phyloP scores from a whole-genome alignment of 2,797 vertebrate species.

The Aselliscus stoliczkanus region DNA sequence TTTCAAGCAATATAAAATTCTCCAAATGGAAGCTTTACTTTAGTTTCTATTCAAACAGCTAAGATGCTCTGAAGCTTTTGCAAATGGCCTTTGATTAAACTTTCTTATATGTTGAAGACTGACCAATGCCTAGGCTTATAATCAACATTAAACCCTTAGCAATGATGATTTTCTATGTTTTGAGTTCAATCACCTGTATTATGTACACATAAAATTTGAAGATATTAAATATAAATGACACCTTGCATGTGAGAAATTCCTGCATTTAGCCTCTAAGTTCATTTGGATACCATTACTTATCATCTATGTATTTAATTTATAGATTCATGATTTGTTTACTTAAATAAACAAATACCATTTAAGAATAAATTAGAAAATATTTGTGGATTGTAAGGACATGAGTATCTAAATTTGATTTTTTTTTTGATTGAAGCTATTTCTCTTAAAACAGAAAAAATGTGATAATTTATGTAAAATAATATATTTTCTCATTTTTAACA shows the following conservation, averaged over 20 bases:
- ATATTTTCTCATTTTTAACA: conserved; percentile 19
- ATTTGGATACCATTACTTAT: neutral
- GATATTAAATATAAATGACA: conserved; percentile 24
- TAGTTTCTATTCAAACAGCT: neutral
- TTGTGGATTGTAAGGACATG: neutral
- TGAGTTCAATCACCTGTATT: conserved; percentile 19
- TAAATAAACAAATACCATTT: neutral
- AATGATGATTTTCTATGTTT: conserved; percentile 13
- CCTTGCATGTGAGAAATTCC: neutral
- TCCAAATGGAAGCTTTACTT: neutral
- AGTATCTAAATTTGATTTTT: conserved; percentile 15
- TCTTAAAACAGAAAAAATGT: neutral
- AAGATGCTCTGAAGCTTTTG: neutral
- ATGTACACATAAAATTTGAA: neutral
- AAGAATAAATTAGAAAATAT: conserved; percentile 26
- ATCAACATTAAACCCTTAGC: neutral
- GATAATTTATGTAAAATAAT: neutral
- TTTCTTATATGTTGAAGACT: conserved; percentile 43
- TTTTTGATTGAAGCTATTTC: neutral
- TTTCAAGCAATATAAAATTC: neutral
- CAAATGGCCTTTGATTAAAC: conserved; percentile 32
- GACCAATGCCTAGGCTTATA: neutral
- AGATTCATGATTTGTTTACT: neutral
- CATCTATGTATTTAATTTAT: neutral
- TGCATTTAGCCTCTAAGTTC: neutral